These are phyloP conservation scores for Pseudomyrmex cubaensis DNA, from an alignment of 1,140 invertebrate species.

Conservation along the genomic window DNA sequence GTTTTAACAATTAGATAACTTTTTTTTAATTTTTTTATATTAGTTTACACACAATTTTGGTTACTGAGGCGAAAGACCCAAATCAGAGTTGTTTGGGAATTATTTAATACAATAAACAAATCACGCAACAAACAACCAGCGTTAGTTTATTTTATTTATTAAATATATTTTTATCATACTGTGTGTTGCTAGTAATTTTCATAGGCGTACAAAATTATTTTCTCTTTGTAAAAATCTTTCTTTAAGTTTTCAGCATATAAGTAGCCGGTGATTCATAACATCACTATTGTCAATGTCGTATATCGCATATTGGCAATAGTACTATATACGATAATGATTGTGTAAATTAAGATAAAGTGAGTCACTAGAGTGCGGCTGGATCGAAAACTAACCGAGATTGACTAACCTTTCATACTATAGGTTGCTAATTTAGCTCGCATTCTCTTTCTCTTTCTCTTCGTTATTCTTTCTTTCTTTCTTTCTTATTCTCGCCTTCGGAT, in stretches of 20 bases:
- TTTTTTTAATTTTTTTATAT: too few relatives aligned
- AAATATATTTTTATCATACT: neutral
- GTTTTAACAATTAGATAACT: too few relatives aligned
- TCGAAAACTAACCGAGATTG: constrained; percentile 70
- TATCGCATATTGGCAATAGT: constrained; percentile 13
- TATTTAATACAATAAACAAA: too few relatives aligned
- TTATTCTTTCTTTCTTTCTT: constrained; percentile 70
- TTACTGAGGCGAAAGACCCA: too few relatives aligned
- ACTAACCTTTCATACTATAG: constrained; percentile 82
- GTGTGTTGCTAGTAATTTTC: neutral
- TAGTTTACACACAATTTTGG: too few relatives aligned
- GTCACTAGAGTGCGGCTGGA: constrained; percentile 75
- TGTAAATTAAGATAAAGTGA: constrained; percentile 77
- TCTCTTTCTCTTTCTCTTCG: constrained; percentile 66
- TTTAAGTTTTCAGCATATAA: neutral
- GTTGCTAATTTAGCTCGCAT: constrained; percentile 84
- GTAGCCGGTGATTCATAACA: constrained; percentile 45
- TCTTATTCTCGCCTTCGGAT: constrained; percentile 56
- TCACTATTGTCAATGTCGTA: constrained; percentile 52
- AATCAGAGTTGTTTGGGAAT: too few relatives aligned
- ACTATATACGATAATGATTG: constrained; percentile 39
- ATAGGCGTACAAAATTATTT: neutral
- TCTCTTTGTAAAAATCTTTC: neutral
- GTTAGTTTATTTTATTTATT: neutral
- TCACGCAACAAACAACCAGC: too few relatives aligned